These are phyloP conservation scores for Phaethornis superciliosus DNA, from an alignment of 2,113 vertebrate species.

Conservation along the genomic window DNA sequence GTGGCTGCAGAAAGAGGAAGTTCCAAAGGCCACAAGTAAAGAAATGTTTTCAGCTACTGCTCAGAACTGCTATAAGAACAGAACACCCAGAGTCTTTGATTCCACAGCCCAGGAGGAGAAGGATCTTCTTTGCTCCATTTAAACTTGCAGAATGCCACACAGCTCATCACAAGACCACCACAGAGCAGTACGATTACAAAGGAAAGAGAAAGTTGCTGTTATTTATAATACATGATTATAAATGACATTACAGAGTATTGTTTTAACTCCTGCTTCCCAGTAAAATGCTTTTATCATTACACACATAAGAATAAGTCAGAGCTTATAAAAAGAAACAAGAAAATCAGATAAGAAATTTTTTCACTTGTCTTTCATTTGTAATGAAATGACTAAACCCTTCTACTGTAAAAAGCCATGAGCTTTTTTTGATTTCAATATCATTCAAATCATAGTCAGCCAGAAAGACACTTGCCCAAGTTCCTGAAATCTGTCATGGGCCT, in stretches of 20 bases:
- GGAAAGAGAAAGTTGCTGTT: not conserved
- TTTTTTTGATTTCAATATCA: not conserved
- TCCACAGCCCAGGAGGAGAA: not conserved
- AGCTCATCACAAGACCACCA: not conserved
- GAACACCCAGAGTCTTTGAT: not conserved
- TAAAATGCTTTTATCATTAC: not conserved
- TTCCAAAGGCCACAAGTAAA: not conserved
- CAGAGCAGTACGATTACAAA: accelerated
- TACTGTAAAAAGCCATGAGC: not conserved
- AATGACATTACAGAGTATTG: accelerated
- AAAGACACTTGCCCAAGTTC: not conserved
- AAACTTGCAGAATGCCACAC: not conserved
- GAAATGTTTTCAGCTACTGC: not conserved
- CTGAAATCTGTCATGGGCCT: not conserved
- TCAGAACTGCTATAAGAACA: not conserved
- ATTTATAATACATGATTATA: not conserved
- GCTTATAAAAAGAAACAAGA: not conserved
- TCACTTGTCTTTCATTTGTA: not conserved
- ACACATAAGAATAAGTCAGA: not conserved
- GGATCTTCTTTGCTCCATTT: not conserved
- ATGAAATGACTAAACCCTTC: not conserved
- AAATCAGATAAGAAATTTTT: not conserved
- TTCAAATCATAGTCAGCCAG: not conserved
- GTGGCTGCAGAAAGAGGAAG: not conserved
- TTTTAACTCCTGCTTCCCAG: not conserved